phyloP scores from a whole-genome alignment of 1,140 invertebrate species.

The Drosophila trapezifrons region DNA sequence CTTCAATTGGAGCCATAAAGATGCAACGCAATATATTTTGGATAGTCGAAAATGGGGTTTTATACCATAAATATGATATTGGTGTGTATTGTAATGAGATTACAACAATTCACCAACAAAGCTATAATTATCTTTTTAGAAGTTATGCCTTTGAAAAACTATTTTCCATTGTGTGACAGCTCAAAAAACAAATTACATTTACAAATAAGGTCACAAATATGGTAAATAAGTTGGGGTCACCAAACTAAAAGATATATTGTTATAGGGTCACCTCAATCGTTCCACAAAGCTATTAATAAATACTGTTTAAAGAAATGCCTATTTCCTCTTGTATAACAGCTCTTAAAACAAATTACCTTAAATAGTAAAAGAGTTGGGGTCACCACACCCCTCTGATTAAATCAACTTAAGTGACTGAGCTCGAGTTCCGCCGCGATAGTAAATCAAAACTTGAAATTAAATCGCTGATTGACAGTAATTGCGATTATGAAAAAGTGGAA shows the following conservation, averaged over 20 bases:
- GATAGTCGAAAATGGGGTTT: background rate
- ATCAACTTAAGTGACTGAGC: constrained; percentile 14
- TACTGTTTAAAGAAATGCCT: background rate
- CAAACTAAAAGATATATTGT: too few species aligned
- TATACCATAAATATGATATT: background rate
- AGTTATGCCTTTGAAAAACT: too few species aligned
- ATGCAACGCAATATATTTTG: constrained; percentile 24
- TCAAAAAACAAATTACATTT: too few species aligned
- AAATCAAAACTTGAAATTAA: constrained; percentile 38
- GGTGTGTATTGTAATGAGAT: background rate
- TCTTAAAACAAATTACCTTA: background rate
- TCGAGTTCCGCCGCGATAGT: constrained; percentile 17
- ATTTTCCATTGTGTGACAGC: too few species aligned
- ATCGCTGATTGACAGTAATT: constrained; percentile 42
- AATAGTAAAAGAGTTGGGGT: constrained; percentile 11
- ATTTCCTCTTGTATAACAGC: constrained; percentile 12
- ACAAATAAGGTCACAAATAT: too few species aligned
- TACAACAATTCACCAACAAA: background rate
- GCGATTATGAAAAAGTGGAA: constrained; percentile 40
- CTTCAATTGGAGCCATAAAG: constrained; percentile 39
- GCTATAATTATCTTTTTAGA: background rate
- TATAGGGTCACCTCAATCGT: background rate
- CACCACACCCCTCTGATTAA: constrained; percentile 13
- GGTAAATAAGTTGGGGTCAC: too few species aligned
- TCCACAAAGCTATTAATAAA: too few species aligned